These are phyloP conservation scores for Drosophila nr. fundita DNA, from an alignment of 2,888 invertebrate genomes.

Conservation along the genomic window DNA sequence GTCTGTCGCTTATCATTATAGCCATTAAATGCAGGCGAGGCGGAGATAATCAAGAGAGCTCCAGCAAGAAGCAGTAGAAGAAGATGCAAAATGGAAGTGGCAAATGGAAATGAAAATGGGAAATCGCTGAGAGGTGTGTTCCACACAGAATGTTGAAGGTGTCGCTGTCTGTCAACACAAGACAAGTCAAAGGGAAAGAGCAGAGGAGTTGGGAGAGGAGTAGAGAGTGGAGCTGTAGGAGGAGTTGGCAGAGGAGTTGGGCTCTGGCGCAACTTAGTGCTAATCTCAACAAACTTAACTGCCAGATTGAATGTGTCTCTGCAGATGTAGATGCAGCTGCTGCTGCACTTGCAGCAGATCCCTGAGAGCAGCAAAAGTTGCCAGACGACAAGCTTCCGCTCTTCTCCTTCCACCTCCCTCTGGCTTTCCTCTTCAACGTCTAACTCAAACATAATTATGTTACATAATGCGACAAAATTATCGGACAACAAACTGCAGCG, in stretches of 20 bases:
- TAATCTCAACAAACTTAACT: slow-evolving; percentile 58
- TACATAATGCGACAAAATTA: slow-evolving; percentile 63
- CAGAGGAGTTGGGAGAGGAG: background rate
- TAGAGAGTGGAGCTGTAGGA: too few species aligned
- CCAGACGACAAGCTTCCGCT: slow-evolving; percentile 12
- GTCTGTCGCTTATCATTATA: slow-evolving; percentile 44
- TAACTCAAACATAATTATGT: slow-evolving; percentile 64
- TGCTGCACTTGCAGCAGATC: slow-evolving; percentile 33
- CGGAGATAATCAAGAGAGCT: slow-evolving; percentile 57
- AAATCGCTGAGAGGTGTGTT: slow-evolving; percentile 41
- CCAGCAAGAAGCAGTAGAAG: slow-evolving; percentile 7
- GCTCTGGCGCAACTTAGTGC: slow-evolving; percentile 47
- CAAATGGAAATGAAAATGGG: slow-evolving; percentile 20
- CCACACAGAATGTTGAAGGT: slow-evolving; percentile 52
- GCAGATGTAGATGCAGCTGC: slow-evolving; percentile 14
- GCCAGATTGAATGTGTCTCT: slow-evolving; percentile 35
- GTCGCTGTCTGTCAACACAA: slow-evolving; percentile 40
- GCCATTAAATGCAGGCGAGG: slow-evolving; percentile 71
- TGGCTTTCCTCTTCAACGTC: background rate
- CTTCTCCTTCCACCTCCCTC: too few species aligned
- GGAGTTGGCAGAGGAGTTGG: background rate
- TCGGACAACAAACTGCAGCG: slow-evolving; percentile 23
- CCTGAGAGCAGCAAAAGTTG: slow-evolving; percentile 44
- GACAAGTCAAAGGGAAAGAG: background rate
- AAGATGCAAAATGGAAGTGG: slow-evolving; percentile 19